Evolutionary conservation across 2,797 vertebrate species (phyloP), one percentile per base, ranked within the genome.

Genomic region (Chelmon rostratus): DNA sequence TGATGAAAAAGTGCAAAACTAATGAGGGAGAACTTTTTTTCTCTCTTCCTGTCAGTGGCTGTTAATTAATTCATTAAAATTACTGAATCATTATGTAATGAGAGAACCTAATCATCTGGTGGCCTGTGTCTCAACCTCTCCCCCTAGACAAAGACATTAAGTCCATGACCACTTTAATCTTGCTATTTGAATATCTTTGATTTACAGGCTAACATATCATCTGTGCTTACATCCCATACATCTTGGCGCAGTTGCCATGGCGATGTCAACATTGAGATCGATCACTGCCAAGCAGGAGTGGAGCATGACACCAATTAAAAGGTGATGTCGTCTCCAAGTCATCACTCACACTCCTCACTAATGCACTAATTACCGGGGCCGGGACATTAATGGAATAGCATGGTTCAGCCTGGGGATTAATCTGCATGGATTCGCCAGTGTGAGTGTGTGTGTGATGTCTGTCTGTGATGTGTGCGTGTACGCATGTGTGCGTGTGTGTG

Each of bases 241-340:
- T 91, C 92, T 92, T 72, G 61, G 57, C 3, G 21, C 7, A 0
- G 91, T 92, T 91, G 79, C 91, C 82, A 86, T 85, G 83, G 91
- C 59, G 79, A 94, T 85, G 86, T 93, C 90, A 92, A 92, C 89
- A 83, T 1, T 4, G 42, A 79, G 89, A 93, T 94, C 90, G 87
- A 93, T 94, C 93, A 93, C 84, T 83, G 87, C 85, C 93, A 92
- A 92, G 86, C 85, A 92, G 87, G 92, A 93, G 86, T 56, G 80
- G 91, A 93, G 90, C 91, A 82, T 91, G 90, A 93, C 93, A 95
- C 90, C 92, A 95, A 93, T 94, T 94, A 94, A 93, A 87, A 94
- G 93, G 93, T 94, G 92, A 91, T 92, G 94, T 94, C 88, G 88
- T 91, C 89, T 89, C 85, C 78, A 70, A 92, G 89, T 93, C 92